Evolutionary conservation across 2,888 invertebrate species (phyloP).

Genomic region (Tubulanus polymorphus): DNA sequence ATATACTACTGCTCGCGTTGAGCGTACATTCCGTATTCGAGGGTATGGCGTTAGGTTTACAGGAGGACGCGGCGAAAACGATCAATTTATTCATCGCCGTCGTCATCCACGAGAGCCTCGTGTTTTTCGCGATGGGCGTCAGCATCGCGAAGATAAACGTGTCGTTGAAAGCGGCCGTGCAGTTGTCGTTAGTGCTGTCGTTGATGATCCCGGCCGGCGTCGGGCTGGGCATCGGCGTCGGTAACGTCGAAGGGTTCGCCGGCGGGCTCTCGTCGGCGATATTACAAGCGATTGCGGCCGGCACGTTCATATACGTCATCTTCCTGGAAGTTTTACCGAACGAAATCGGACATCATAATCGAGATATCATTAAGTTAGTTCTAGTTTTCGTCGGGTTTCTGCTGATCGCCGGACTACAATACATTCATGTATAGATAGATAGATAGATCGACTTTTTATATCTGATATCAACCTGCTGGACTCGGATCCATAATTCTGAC

Average conservation of each 20-base stretch:
- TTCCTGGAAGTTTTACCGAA: constrained; percentile 47
- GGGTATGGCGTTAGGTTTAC: constrained; percentile 49
- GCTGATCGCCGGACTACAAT: constrained; percentile 15
- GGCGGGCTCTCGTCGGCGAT: constrained; percentile 39
- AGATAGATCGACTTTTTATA: neutral
- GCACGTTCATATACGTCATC: constrained; percentile 48
- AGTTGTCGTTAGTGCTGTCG: constrained; percentile 35
- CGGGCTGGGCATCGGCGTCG: constrained; percentile 35
- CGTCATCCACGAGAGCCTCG: constrained; percentile 42
- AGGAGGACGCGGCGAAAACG: constrained; percentile 29
- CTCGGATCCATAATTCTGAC: neutral
- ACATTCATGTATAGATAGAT: neutral
- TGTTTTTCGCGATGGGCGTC: constrained; percentile 45
- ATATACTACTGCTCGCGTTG: constrained; percentile 43
- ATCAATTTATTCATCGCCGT: constrained; percentile 43
- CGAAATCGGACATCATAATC: constrained; percentile 16
- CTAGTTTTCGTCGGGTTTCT: constrained; percentile 32
- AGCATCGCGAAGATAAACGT: constrained; percentile 35
- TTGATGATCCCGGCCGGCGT: constrained; percentile 46
- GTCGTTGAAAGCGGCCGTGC: constrained; percentile 22
- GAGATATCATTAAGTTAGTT: constrained; percentile 27
- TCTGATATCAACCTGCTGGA: neutral
- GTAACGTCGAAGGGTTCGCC: constrained; percentile 28
- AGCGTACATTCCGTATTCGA: constrained; percentile 50
- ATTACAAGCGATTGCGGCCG: constrained; percentile 46